Evolutionary conservation across 2,113 vertebrate genomes (phyloP), one percentile per base, ranked within the genome.

Genomic region (Bothrops jararaca): DNA sequence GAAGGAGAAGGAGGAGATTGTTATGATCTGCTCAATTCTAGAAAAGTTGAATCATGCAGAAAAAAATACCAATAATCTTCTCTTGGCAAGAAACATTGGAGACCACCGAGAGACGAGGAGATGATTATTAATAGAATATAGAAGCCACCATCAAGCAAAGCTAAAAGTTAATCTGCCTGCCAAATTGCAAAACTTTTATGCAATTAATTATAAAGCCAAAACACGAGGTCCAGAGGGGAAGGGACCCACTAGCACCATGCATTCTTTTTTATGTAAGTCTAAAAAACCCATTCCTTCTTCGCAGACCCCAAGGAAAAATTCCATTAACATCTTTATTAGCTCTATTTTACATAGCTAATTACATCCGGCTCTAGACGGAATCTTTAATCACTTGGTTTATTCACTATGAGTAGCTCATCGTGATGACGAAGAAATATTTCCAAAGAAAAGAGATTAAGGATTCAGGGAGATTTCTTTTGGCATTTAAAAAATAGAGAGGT

Each of bases 371-470:
- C 94, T 86, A 94, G 52, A 85, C 56, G 91, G 94, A 93, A 94
- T 92, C 93, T 58, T 93, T 96, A 94, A 95, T 96, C 95, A 85
- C 89, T 92, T 60, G 93, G 96, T 87, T 95, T 95, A 94, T 94
- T 94, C 96, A 94, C 64, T 95, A 89, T 15, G 5, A 96, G 89
- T 85, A 90, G 87, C 94, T 96, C 92, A 64, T 88, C 94, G 95
- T 39, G 18, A 92, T 24, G 93, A 93, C 12, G 87, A 93, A 90
- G 88, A 42, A 80, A 92, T 95, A 94, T 92, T 94, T 26, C 74
- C 92, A 91, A 93, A 93, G 54, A 95, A 93, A 95, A 92, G 54
- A 93, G 93, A 95, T 95, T 95, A 94, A 95, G 94, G 64, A 69
- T 29, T 85, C 24, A 13, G 23, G 45, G 52, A 48, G 26, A 22